Conservation (phyloP, 2,888 invertebrate species). For the Monochamus alternatus region DNA sequence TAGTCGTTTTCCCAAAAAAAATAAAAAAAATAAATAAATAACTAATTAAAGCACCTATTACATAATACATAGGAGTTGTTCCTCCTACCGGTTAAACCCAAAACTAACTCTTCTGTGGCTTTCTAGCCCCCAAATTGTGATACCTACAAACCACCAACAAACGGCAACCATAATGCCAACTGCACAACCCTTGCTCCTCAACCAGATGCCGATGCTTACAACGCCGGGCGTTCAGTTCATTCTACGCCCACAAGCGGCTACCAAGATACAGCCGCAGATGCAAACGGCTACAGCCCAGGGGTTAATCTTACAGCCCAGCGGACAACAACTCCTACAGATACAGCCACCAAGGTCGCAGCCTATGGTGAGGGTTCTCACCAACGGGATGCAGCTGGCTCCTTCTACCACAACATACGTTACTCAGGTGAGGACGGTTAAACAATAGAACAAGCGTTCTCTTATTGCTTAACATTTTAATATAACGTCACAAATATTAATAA, state of each 20-base stretch:
- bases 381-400: slow-evolving; percentile 69
- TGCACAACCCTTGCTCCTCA: slow-evolving; percentile 68
- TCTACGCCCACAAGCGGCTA: slow-evolving; percentile 76
- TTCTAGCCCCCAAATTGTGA: slow-evolving; percentile 68
- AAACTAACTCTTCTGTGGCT: neutral
- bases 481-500: too few species aligned
- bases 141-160: slow-evolving; percentile 65
- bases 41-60: too few species aligned
- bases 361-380: slow-evolving; percentile 76
- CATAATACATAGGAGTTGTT: too few species aligned
- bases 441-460: too few species aligned
- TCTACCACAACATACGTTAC: slow-evolving; percentile 68
- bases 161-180: slow-evolving; percentile 68
- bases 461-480: too few species aligned
- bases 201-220: slow-evolving; percentile 70
- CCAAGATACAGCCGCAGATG: slow-evolving; percentile 69
- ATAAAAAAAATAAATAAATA: too few species aligned
- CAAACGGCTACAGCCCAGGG: slow-evolving; percentile 66
- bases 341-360: slow-evolving; percentile 64
- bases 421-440: slow-evolving; percentile 51
- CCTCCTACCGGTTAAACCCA: too few species aligned
- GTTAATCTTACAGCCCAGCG: slow-evolving; percentile 66
- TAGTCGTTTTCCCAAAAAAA: too few species aligned
- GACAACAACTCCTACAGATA: slow-evolving; percentile 66
- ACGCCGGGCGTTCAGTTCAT: slow-evolving; percentile 82